Conservation (phyloP, 1,140 invertebrate species). For the Calephelis virginiensis region DNA sequence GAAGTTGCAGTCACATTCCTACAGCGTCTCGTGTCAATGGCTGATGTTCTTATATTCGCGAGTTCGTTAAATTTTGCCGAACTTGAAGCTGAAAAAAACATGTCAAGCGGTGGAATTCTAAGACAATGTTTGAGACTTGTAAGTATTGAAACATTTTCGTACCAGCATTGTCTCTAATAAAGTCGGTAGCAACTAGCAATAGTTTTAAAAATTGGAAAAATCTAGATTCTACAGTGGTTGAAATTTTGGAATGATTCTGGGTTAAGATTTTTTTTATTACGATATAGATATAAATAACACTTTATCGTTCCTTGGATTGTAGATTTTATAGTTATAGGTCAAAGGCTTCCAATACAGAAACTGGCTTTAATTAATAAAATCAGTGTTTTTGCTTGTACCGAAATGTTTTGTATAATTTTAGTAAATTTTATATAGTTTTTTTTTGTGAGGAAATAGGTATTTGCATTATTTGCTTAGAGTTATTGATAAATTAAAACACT, state of each 20-base stretch:
- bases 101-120: slow-evolving; percentile 99
- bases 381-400: no score
- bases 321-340: no score
- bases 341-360: no score
- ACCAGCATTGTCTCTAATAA: not conserved
- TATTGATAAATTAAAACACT: no score
- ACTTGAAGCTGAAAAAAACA: slow-evolving; percentile 99
- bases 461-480: no score
- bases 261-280: not conserved
- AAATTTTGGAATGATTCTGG: no score
- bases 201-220: not conserved
- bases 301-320: not conserved
- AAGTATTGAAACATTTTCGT: slow-evolving; percentile 26
- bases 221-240: not conserved
- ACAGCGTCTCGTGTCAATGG: slow-evolving; percentile 97
- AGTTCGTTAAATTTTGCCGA: slow-evolving; percentile 98
- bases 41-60: slow-evolving; percentile 98
- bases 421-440: no score
- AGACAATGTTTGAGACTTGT: slow-evolving; percentile 97
- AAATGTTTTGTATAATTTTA: no score
- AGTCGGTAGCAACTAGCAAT: slow-evolving; percentile 1
- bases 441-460: no score
- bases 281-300: not conserved
- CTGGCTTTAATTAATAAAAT: no score
- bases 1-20: slow-evolving; percentile 98